Conservation (phyloP, 2,113 vertebrate genomes). For the Abramis brama region DNA sequence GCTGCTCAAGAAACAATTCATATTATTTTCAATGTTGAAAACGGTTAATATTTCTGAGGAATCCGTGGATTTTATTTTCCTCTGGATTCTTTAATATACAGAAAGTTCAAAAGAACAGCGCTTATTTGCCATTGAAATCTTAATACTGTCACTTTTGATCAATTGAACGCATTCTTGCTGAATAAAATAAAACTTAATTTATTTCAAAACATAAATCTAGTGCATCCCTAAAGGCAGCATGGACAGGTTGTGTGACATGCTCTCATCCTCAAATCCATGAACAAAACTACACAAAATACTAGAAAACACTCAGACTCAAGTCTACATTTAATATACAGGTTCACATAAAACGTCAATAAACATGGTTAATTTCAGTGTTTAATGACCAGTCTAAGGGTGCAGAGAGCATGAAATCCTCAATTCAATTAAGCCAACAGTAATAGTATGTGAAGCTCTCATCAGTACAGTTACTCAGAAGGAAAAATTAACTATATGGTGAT, state of each 20-base stretch:
- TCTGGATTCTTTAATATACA: no score
- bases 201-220: background rate
- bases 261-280: background rate
- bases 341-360: background rate
- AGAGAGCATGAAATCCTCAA: background rate
- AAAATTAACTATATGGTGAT: no score
- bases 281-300: background rate
- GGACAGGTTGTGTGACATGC: background rate
- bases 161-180: no score
- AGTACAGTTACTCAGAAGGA: background rate
- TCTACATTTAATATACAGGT: background rate
- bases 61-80: background rate
- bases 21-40: background rate
- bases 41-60: background rate
- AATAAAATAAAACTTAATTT: no score
- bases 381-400: background rate
- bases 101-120: no score
- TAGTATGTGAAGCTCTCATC: background rate
- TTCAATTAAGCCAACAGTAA: slow-evolving; percentile 13
- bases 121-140: no score
- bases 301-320: background rate
- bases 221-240: background rate
- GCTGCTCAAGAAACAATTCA: background rate
- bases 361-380: background rate
- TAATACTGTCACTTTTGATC: no score